Conservation (phyloP, 2,888 invertebrate genomes). For the Coleophora deauratella region DNA sequence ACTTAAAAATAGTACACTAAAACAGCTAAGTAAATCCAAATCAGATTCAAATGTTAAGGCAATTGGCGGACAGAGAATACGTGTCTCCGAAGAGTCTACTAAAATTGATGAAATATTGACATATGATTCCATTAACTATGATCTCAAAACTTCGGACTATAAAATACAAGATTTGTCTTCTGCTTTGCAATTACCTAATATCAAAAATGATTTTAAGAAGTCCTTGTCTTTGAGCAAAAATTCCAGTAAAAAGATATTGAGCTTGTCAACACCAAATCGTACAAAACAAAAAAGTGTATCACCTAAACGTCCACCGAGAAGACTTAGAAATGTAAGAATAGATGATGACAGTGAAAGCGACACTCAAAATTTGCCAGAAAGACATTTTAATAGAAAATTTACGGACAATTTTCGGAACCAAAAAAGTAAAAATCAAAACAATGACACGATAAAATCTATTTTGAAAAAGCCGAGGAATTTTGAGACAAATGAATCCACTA, state of each 20-base stretch:
- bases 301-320: slow-evolving; percentile 77
- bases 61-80: slow-evolving; percentile 80
- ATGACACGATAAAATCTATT: slow-evolving; percentile 73
- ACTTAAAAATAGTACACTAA: slow-evolving; percentile 42
- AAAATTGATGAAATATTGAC: slow-evolving; percentile 44
- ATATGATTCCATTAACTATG: slow-evolving; percentile 66
- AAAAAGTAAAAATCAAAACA: slow-evolving; percentile 48
- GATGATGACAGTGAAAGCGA: slow-evolving; percentile 70
- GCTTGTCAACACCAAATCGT: slow-evolving; percentile 40
- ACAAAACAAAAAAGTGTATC: slow-evolving; percentile 66
- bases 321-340: slow-evolving; percentile 61
- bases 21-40: slow-evolving; percentile 41
- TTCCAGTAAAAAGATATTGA: slow-evolving; percentile 48
- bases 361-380: slow-evolving; percentile 53
- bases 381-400: slow-evolving; percentile 37
- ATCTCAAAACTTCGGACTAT: slow-evolving; percentile 58
- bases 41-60: slow-evolving; percentile 74
- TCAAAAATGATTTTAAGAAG: slow-evolving; percentile 59
- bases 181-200: slow-evolving; percentile 55
- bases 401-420: slow-evolving; percentile 34
- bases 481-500: slow-evolving; percentile 33
- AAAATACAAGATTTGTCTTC: slow-evolving; percentile 48
- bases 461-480: slow-evolving; percentile 72
- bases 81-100: slow-evolving; percentile 73
- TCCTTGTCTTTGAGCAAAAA: slow-evolving; percentile 44